Evolutionary conservation across 1,140 invertebrate species (phyloP).

Genomic region (Aphelenchoides fujianensis): DNA sequence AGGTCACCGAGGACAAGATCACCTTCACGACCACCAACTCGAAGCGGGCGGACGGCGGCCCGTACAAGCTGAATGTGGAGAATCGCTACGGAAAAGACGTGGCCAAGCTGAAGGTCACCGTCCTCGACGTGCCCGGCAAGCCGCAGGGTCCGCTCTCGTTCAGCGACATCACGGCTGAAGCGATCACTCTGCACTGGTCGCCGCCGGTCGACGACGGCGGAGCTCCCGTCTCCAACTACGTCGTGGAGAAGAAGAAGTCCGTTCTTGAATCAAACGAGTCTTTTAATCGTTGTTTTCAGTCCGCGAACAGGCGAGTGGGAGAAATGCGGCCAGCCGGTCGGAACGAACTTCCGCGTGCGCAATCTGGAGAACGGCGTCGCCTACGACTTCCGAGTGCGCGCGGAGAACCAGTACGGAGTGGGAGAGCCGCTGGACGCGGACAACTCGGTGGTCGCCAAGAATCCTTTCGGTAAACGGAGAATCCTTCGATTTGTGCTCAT

Average conservation of each 20-base stretch:
- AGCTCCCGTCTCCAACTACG: conserved; percentile 86
- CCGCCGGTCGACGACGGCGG: conserved; percentile 81
- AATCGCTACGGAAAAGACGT: conserved; percentile 64
- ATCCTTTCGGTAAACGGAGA: conserved; percentile 73
- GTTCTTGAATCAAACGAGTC: too few species aligned
- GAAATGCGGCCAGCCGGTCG: conserved; percentile 83
- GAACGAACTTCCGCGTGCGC: conserved; percentile 80
- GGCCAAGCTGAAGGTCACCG: conserved; percentile 54
- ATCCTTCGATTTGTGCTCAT: conserved; percentile 3
- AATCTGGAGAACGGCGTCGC: conserved; percentile 83
- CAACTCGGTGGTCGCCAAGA: conserved; percentile 84
- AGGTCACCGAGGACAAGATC: conserved; percentile 75
- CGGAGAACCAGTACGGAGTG: conserved; percentile 78
- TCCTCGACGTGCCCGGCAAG: conserved; percentile 59
- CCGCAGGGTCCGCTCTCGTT: conserved; percentile 76
- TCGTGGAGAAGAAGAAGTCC: conserved; percentile 80
- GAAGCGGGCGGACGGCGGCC: conserved; percentile 82
- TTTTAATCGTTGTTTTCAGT: too few species aligned
- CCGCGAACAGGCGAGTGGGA: conserved; percentile 81
- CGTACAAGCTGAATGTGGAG: conserved; percentile 86
- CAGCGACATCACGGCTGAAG: conserved; percentile 90
- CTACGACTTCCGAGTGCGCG: conserved; percentile 95
- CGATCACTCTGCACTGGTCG: conserved; percentile 88
- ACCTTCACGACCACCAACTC: conserved; percentile 86
- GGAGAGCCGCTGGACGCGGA: conserved; percentile 83